Percentiles rank a stretch among this genome's conserved stretches.
These are phyloP conservation scores for Lytechinus variegatus DNA, from an alignment of 35 echinoderm and acorn worm genomes.

Conservation along the genomic window DNA sequence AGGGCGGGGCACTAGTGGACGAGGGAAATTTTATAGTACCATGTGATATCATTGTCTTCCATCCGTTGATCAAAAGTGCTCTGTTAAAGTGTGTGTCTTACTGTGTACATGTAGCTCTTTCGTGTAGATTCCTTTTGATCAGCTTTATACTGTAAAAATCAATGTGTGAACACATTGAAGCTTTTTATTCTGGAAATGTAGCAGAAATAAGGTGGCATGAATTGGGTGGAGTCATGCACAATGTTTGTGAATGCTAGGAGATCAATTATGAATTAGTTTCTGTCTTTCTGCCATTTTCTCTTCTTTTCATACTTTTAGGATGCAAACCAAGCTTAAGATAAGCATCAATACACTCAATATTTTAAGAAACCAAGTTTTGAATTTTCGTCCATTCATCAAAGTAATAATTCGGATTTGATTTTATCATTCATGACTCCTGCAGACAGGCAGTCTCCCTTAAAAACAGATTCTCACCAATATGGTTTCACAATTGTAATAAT, in stretches of 20 bases:
- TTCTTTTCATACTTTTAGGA: not conserved
- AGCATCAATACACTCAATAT: too few species aligned
- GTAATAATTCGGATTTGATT: too few species aligned
- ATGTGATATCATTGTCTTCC: conserved; percentile 41
- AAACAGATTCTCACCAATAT: too few species aligned
- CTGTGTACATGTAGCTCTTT: not conserved
- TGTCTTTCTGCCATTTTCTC: not conserved
- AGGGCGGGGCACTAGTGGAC: not conserved
- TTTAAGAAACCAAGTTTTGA: too few species aligned
- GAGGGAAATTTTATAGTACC: conserved; percentile 54
- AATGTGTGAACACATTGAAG: not conserved
- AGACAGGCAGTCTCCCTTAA: too few species aligned
- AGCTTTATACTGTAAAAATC: not conserved
- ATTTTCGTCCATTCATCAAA: too few species aligned
- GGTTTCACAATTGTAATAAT: too few species aligned
- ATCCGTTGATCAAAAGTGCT: conserved; percentile 40
- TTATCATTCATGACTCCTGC: too few species aligned
- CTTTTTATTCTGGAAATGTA: not conserved
- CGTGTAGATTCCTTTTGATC: not conserved
- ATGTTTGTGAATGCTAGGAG: not conserved
- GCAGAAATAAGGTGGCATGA: not conserved
- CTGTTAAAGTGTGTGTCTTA: conserved; percentile 33
- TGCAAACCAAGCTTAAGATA: not conserved
- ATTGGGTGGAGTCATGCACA: not conserved
- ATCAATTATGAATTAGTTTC: not conserved